phyloP scores from a whole-genome alignment of 2,797 vertebrate species.

The Halcyon leucocephala region DNA sequence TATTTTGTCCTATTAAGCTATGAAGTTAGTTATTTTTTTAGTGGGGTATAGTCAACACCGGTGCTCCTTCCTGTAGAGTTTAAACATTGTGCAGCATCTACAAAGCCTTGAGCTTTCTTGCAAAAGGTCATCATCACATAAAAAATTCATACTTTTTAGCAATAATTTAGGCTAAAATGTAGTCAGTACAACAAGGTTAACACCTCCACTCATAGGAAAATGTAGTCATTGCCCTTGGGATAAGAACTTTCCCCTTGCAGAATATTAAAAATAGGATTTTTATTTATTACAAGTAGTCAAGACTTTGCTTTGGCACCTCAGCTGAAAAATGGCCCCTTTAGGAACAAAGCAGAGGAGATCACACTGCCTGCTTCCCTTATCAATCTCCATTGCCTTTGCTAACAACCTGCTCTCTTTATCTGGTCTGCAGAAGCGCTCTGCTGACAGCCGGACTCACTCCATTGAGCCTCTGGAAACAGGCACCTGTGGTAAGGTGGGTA shows the following conservation, averaged over 20 bases:
- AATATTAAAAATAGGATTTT: conserved; percentile 32
- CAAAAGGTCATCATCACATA: neutral
- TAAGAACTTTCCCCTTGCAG: conserved; percentile 16
- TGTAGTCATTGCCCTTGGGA: conserved; percentile 49
- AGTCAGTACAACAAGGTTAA: conserved; percentile 39
- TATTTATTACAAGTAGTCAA: conserved; percentile 43
- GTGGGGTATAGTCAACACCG: neutral
- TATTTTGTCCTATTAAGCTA: neutral
- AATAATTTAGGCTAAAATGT: conserved; percentile 46
- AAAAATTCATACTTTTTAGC: conserved; percentile 23
- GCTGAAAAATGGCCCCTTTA: conserved; percentile 31
- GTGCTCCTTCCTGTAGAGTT: neutral
- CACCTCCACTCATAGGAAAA: conserved; percentile 17
- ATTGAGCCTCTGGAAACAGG: neutral
- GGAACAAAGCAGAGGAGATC: neutral
- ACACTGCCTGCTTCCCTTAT: neutral
- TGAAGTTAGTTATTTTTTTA: conserved; percentile 4
- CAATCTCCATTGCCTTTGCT: neutral
- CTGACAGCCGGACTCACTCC: neutral
- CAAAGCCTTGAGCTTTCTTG: conserved; percentile 13
- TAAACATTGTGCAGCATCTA: neutral
- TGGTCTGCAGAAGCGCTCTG: neutral
- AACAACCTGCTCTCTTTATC: neutral
- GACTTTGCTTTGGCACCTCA: conserved; percentile 20
- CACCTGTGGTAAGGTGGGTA: neutral